These are phyloP conservation scores for Hoplostethus atlanticus DNA, from an alignment of 2,797 vertebrate species.

Conservation along the genomic window DNA sequence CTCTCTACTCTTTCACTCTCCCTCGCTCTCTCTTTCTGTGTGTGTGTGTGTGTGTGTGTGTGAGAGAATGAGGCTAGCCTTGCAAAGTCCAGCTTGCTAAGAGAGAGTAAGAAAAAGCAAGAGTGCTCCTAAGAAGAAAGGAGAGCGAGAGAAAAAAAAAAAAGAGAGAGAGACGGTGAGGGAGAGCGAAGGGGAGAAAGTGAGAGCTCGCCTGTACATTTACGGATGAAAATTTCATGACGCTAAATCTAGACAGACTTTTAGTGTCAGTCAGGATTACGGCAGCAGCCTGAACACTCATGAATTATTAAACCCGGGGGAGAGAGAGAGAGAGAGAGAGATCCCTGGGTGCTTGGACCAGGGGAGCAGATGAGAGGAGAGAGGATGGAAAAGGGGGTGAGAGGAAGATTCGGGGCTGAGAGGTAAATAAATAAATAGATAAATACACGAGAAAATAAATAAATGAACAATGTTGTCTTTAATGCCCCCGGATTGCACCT, in stretches of 20 bases:
- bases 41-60: slow-evolving; percentile 40
- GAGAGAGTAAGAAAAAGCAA: slow-evolving; percentile 53
- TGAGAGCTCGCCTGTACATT: slow-evolving; percentile 69
- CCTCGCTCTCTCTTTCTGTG: slow-evolving; percentile 9
- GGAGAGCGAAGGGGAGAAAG: slow-evolving; percentile 35
- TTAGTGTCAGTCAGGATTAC: slow-evolving; percentile 90
- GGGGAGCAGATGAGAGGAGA: slow-evolving; percentile 42
- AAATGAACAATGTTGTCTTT: slow-evolving; percentile 10
- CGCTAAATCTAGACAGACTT: slow-evolving; percentile 88
- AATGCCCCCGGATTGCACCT: slow-evolving; percentile 15
- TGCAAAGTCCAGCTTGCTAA: slow-evolving; percentile 22
- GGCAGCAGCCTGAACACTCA: slow-evolving; percentile 78
- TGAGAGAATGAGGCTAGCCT: slow-evolving; percentile 43
- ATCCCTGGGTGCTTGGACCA: slow-evolving; percentile 66
- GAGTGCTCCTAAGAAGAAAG: slow-evolving; percentile 56
- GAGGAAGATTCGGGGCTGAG: slow-evolving; percentile 39
- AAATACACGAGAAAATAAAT: slow-evolving; percentile 52
- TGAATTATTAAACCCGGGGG: slow-evolving; percentile 82
- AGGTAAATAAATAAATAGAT: slow-evolving; percentile 77
- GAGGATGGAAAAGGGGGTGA: slow-evolving; percentile 8
- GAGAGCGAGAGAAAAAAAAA: slow-evolving; percentile 40
- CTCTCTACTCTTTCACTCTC: not conserved
- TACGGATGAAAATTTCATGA: slow-evolving; percentile 88
- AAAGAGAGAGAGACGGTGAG: slow-evolving; percentile 6
- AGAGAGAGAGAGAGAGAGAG: slow-evolving; percentile 47